phyloP scores from a whole-genome alignment of 2,113 vertebrate species.

The Semicossyphus pulcher region DNA sequence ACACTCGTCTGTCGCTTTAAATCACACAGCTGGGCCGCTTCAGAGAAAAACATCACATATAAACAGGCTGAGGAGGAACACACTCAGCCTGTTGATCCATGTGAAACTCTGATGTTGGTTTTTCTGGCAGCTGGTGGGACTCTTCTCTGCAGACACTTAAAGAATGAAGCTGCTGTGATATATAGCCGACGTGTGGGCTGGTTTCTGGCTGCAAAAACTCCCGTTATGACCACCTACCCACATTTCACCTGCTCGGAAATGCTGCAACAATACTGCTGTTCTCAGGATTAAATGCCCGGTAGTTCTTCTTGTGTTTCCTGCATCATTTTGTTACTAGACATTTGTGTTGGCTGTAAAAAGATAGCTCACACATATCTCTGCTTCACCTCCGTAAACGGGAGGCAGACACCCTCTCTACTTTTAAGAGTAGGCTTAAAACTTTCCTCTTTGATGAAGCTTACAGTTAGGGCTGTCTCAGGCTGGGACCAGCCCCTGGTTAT shows the following conservation, averaged over 20 bases:
- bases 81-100: constrained; percentile 5
- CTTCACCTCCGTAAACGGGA: too few relatives aligned
- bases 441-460: too few relatives aligned
- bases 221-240: constrained; percentile 10
- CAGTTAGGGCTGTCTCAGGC: too few relatives aligned
- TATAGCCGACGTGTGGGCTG: background rate
- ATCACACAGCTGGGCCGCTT: constrained; percentile 38
- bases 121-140: constrained; percentile 15
- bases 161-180: background rate
- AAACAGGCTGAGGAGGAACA: too few relatives aligned
- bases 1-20: constrained; percentile 21
- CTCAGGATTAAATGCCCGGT: background rate
- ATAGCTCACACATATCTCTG: too few relatives aligned
- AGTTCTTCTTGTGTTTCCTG: too few relatives aligned
- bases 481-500: too few relatives aligned
- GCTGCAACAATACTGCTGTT: background rate
- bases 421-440: too few relatives aligned
- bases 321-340: too few relatives aligned
- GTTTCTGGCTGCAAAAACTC: constrained; percentile 6
- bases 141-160: constrained; percentile 8
- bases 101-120: background rate
- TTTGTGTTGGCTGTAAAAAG: too few relatives aligned
- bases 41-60: constrained; percentile 12
- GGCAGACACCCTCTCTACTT: too few relatives aligned
- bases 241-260: background rate